phyloP scores from a whole-genome alignment of 2,797 vertebrate genomes.

The Pangasius larnaudii region DNA sequence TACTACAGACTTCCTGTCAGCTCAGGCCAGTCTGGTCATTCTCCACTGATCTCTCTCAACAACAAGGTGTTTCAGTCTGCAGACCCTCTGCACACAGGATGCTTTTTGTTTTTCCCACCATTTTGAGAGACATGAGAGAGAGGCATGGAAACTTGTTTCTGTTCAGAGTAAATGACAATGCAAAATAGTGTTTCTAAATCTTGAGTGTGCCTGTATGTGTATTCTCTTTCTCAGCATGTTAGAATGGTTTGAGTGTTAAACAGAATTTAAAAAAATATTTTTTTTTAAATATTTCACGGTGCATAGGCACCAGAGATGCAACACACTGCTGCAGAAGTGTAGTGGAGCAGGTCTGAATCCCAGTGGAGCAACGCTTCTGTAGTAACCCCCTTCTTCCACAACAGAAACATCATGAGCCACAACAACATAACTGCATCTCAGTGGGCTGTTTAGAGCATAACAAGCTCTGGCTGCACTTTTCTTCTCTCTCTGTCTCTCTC shows the following conservation, averaged over 20 bases:
- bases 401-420: background rate
- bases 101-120: background rate
- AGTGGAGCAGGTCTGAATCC: conserved; percentile 5
- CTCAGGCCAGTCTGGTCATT: too few relatives aligned
- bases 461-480: conserved; percentile 29
- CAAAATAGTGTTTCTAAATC: background rate
- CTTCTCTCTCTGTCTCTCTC: background rate
- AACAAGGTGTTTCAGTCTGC: background rate
- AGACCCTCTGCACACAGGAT: background rate
- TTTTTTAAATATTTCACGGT: background rate
- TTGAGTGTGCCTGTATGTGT: background rate
- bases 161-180: background rate
- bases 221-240: background rate
- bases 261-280: background rate
- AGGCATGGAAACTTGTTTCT: background rate
- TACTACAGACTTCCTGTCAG: too few relatives aligned
- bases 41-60: background rate
- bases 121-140: background rate
- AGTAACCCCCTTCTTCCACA: conserved; percentile 21
- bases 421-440: conserved; percentile 27
- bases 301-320: background rate
- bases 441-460: conserved; percentile 26
- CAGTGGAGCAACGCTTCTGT: conserved; percentile 6
- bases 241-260: background rate
- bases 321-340: background rate